Base-by-base conservation (phyloP, 2,888 invertebrate genomes). In the Parochlus steinenii region DNA sequence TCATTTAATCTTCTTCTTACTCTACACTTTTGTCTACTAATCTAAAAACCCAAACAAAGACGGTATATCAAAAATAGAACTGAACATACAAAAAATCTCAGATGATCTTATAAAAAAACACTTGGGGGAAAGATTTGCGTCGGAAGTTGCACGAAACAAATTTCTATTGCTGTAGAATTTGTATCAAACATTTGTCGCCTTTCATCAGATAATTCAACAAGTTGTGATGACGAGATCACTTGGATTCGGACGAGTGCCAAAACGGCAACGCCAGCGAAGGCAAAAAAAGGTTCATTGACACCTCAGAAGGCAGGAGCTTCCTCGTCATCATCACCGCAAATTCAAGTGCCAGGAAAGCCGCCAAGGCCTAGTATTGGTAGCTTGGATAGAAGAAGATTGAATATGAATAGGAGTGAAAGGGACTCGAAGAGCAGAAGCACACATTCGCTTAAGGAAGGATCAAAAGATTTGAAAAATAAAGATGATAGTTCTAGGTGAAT, bases 141-240 rank as follows among this genome's bases (percentile, higher is more conserved):
- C n/a, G n/a, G n/a, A n/a, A n/a, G n/a, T n/a, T n/a, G n/a, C n/a
- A n/a, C n/a, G n/a, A n/a, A n/a, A n/a, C n/a, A n/a, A n/a, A n/a
- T n/a, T n/a, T n/a, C n/a, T n/a, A n/a, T n/a, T n/a, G n/a, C n/a
- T n/a, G n/a, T n/a, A n/a, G n/a, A n/a, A n/a, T n/a, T n/a, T n/a
- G n/a, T n/a, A n/a, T n/a, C n/a, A n/a, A n/a, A n/a, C n/a, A n/a
- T n/a, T n/a, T n/a, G n/a, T n/a, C n/a, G n/a, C 31, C 27, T 24
- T 44, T 34, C 42, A 47, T 26, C 46, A 57, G 71, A 71, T 52
- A 65, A 68, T 49, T 69, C 72, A 29, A 70, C 71, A 8, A 61
- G 70, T 40, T 70, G 74, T 49, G 70, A 72, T 52, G 67, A 69
- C 51, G 71, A 72, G 53, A 74, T 75, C 54, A 71, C 68, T 56